phyloP scores from a whole-genome alignment of 2,888 invertebrate genomes.

The Steinernema carpocapsae region DNA sequence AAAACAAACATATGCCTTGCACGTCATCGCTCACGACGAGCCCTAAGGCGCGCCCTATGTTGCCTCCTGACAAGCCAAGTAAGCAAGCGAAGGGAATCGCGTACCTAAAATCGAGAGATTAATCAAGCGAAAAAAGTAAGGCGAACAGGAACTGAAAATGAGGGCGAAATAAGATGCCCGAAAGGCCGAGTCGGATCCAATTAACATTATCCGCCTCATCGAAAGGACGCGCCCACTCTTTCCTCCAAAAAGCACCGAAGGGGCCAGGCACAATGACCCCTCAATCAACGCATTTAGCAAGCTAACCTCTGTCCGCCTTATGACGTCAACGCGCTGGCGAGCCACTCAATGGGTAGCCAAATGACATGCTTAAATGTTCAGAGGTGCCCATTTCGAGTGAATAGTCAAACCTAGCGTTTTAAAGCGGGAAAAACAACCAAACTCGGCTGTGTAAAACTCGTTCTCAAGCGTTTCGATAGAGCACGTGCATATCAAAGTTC shows the following conservation, averaged over 20 bases:
- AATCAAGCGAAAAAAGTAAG: too few relatives aligned
- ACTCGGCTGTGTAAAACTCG: too few relatives aligned
- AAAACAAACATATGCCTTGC: too few relatives aligned
- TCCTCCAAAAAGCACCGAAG: neutral
- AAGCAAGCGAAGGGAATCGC: too few relatives aligned
- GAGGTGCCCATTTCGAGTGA: neutral
- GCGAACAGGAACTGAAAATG: neutral
- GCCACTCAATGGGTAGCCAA: neutral
- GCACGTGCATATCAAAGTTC: too few relatives aligned
- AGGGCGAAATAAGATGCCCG: neutral
- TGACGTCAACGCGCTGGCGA: conserved; percentile 17
- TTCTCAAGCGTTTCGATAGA: too few relatives aligned
- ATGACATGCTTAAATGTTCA: neutral
- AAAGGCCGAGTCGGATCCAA: neutral
- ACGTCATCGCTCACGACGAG: too few relatives aligned
- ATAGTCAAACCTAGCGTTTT: neutral
- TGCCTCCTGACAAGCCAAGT: too few relatives aligned
- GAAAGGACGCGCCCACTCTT: neutral
- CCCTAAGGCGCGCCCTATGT: too few relatives aligned
- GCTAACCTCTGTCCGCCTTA: conserved; percentile 5
- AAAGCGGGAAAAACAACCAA: too few relatives aligned
- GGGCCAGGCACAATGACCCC: conserved; percentile 15
- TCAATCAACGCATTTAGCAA: conserved; percentile 32
- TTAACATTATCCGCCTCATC: neutral
- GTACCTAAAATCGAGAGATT: too few relatives aligned